Base-by-base conservation (phyloP, 2,888 invertebrate species). In the Agrotis puta region DNA sequence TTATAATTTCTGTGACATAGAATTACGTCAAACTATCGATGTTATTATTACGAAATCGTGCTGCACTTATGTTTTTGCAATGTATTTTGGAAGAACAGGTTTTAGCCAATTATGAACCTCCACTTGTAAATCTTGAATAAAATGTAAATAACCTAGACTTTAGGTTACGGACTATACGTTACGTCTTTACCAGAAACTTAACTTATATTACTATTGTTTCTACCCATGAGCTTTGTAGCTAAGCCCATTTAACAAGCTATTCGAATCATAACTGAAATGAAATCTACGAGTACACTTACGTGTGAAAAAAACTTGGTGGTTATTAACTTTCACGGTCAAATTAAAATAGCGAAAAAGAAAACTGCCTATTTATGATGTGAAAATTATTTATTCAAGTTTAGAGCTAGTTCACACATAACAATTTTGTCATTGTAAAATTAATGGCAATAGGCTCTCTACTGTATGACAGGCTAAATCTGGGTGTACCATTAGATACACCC, bases 11-110 rank as follows among this genome's bases (percentile, higher is more conserved):
- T 51, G 45, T 70, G 57, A 47, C 61, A 64, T 3, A 39, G n/a
- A 0, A 68, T 48, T 3, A 27, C 13, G 6, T 50, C 11, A 1
- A 39, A 0, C 13, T 16, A 16, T n/a, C 22, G 14, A 33, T 64
- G 64, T 57, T 18, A 45, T 22, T 58, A 18, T 63, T 45, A n/a
- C 1, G 50, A 45, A 73, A 75, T 64, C 24, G 20, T 47, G 22
- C 11, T 20, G 27, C n/a, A 51, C 22, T 14, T 56, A 2, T 4
- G 22, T 63, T 11, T 56, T 16, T 3, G 2, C 50, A 47, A 24
- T 14, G 7, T 54, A 57, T 22, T n/a, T 43, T 20, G 7, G 13
- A 39, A 39, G 39, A 39, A 39, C 39, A 56, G 33, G 13, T n/a
- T 14, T n/a, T 14, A 27, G 39, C 39, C 39, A 39, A 27, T 9